Base-by-base conservation (phyloP, 2,888 invertebrate species). In the Neuroscelio doddi region DNA sequence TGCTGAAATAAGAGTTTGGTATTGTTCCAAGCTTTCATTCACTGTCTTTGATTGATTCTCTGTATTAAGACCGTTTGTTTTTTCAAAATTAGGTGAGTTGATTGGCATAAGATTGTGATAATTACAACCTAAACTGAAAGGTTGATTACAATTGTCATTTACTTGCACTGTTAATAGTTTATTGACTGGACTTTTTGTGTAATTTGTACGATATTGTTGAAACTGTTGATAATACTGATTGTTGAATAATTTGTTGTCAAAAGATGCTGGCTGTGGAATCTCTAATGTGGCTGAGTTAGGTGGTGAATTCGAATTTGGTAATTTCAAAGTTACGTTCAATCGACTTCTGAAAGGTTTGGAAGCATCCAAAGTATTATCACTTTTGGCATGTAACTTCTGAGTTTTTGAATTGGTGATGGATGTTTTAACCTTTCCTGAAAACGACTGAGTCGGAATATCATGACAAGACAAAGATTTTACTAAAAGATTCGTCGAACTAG, bases 261-360 rank as follows among this genome's bases (percentile, higher is more conserved):
- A 77, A 0, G 74, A 69, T 0, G 83, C 80, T 12, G 80, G 63
- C 38, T 78, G 71, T 0, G 79, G 77, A 4, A 82, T 73, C 15
- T 83, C 81, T 2, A 81, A 79, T 0, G 73, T 76, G 0, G 73
- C 70, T 0, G 77, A 76, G 24, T 71, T 71, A 4, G 58, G 1
- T 1, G 56, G 17, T 7, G 45, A 45, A 1, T 1, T 3, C 12
- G 2, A 7, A 7, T 56, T 1, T 1, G 74, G 71, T 1, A 49
- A 32, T 24, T 64, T 82, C 12, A 86, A 56, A 1, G 80, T 83
- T 1, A 85, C 82, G 47, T 80, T 81, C 7, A 86, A 53, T 38
- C 83, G 81, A 17, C 84, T 84, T 27, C 77, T 81, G 65, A 80
- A 86, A 1, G 84, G 80, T 45, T 76, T 81, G 1, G 76, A 52